A percentile compares a stretch with the other conserved stretches of the same genome.
phyloP scores from a whole-genome alignment of 92 coral and sea anemone species.

The Palythoa caribaeorum region DNA sequence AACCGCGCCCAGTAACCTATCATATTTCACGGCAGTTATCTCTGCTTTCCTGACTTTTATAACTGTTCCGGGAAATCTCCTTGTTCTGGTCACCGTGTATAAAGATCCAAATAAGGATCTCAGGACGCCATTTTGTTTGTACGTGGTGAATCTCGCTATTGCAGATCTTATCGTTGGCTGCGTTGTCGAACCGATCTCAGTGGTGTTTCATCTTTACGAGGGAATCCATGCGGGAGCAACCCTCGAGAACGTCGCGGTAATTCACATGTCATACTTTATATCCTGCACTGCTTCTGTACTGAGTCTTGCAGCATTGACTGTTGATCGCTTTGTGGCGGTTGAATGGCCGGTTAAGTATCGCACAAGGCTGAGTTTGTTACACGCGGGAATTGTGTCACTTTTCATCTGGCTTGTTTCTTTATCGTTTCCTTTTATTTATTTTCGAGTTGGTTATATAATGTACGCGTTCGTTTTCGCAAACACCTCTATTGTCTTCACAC shows the following conservation, averaged over 20 bases:
- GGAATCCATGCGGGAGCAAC: constrained; percentile 11
- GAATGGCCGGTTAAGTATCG: constrained; percentile 74
- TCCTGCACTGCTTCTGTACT: constrained; percentile 86
- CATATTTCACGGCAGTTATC: constrained; percentile 18
- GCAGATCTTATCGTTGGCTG: constrained; percentile 24
- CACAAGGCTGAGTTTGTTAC: constrained; percentile 35
- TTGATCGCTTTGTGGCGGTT: constrained; percentile 75
- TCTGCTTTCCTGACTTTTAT: constrained; percentile 5
- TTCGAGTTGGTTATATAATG: constrained; percentile 72
- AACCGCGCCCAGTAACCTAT: constrained; percentile 3
- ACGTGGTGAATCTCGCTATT: constrained; percentile 26
- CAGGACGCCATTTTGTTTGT: constrained; percentile 38
- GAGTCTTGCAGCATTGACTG: constrained; percentile 82
- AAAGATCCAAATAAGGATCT: constrained; percentile 31
- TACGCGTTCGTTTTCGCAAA: constrained; percentile 88
- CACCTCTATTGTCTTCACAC: constrained; percentile 73
- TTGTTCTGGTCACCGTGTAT: constrained; percentile 29
- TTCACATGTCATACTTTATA: constrained; percentile 83
- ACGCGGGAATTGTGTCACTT: constrained; percentile 46
- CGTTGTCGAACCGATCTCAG: constrained; percentile 32
- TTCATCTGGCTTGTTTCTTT: constrained; percentile 75
- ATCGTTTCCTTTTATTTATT: constrained; percentile 67
- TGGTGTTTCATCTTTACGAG: constrained; percentile 21
- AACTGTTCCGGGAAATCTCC: constrained; percentile 37
- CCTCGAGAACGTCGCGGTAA: constrained; percentile 9